These are phyloP conservation scores for Ammodytes marinus DNA, from an alignment of 2,113 vertebrate species.

Conservation along the genomic window DNA sequence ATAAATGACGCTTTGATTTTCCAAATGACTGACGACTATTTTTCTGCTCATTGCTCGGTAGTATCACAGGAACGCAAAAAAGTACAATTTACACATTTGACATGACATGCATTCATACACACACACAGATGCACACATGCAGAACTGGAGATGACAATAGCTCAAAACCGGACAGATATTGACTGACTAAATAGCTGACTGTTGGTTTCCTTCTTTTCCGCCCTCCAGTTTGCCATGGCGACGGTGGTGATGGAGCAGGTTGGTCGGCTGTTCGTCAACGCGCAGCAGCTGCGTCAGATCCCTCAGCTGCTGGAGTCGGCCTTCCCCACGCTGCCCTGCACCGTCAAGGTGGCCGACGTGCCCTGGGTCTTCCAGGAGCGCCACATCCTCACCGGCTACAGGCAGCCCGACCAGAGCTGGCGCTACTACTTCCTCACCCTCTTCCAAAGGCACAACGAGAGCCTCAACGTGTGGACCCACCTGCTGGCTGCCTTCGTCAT, in stretches of 20 bases:
- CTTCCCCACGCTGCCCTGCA: slow-evolving; percentile 86
- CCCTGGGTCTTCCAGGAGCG: slow-evolving; percentile 93
- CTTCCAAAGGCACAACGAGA: slow-evolving; percentile 96
- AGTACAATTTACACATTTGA: neutral
- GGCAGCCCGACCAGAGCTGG: slow-evolving; percentile 91
- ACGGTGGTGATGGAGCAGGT: slow-evolving; percentile 90
- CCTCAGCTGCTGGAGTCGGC: slow-evolving; percentile 86
- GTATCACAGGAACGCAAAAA: neutral
- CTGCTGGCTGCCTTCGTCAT: slow-evolving; percentile 89
- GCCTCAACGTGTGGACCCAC: slow-evolving; percentile 94
- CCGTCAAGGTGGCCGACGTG: slow-evolving; percentile 89
- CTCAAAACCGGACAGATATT: slow-evolving; percentile 21
- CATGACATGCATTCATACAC: neutral
- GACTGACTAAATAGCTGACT: slow-evolving; percentile 24
- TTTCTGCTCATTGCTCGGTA: neutral
- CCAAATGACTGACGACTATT: too few species aligned
- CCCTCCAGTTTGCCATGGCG: slow-evolving; percentile 86
- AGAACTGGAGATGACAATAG: neutral
- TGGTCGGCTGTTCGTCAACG: slow-evolving; percentile 87
- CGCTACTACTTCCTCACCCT: slow-evolving; percentile 93
- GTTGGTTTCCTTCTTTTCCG: slow-evolving; percentile 35
- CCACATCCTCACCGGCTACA: slow-evolving; percentile 91
- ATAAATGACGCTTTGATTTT: neutral
- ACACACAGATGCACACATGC: neutral
- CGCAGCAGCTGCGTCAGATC: slow-evolving; percentile 86